Evolutionary conservation across 2,113 vertebrate species (phyloP).

Genomic region (Onychostruthus taczanowskii): DNA sequence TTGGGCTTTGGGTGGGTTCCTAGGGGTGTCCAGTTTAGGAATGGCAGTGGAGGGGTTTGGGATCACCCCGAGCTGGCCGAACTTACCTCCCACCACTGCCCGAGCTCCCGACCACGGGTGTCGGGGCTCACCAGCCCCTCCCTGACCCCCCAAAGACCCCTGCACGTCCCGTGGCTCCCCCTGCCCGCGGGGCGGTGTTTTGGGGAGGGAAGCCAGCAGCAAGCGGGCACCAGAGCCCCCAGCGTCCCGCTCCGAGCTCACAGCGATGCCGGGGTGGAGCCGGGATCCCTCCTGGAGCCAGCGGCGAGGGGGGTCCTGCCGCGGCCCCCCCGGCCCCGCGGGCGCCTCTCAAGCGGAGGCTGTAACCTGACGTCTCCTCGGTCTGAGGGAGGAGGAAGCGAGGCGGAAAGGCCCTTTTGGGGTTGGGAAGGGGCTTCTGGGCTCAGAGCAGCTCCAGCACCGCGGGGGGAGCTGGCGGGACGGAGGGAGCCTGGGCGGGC

Average conservation of each 20-base stretch:
- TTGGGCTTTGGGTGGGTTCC: background rate
- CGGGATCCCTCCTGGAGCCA: background rate
- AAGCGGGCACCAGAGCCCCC: background rate
- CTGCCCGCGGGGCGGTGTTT: background rate
- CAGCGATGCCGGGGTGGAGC: background rate
- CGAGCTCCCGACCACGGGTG: background rate
- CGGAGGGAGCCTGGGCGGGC: slow-evolving; percentile 21
- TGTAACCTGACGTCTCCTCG: slow-evolving; percentile 8
- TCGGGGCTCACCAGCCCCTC: background rate
- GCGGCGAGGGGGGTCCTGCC: background rate
- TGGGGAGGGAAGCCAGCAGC: background rate
- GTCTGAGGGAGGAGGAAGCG: background rate
- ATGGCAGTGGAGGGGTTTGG: background rate
- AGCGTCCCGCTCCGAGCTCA: background rate
- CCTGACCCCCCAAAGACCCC: background rate
- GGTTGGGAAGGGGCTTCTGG: slow-evolving; percentile 22
- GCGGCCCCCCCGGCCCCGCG: background rate
- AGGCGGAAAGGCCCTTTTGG: background rate
- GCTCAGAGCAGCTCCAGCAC: background rate
- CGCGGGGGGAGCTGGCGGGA: background rate
- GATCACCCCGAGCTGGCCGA: background rate
- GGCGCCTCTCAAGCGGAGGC: background rate
- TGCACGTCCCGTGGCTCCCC: background rate
- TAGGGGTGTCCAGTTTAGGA: background rate
- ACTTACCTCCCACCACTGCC: background rate